Base-by-base conservation (phyloP, 2,797 vertebrate species). In the Bovichtus diacanthus region DNA sequence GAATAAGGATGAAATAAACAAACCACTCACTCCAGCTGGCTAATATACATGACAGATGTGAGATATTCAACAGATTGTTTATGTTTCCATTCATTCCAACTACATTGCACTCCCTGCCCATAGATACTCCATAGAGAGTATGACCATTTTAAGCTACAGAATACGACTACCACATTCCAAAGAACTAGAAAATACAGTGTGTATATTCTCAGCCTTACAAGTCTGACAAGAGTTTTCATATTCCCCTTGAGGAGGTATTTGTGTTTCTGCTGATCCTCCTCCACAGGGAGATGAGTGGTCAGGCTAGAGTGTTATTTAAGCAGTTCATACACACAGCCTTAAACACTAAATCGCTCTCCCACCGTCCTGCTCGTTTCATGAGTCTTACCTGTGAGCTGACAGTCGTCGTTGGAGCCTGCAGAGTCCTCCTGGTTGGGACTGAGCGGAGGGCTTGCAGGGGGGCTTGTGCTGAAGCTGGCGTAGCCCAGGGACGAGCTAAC, bases 401-500 rank as follows among this genome's bases (percentile, higher is more conserved):
- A 95, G 93, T 95, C 95, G 89, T 97, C 96, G 83, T 95, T 92
- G 79, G 95, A 96, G 86, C 94, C 96, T 38, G 92, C 90, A n/a
- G 97, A 97, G 91, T 96, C 96, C 88, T 97, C 96, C 91, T 97
- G 95, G 87, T 95, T 95, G 51, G 97, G 98, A 90, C 95, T 96
- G 84, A 96, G 90, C 1, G 96, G 95, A 44, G 97, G 95, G 88
- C 96, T 96, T 82, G 95, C 94, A 1, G 96, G 95, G 80, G 97
- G 95, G 86, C 96, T 96, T 87, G 97, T 96, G 93, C 96, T 94
- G 91, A 97, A 97, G 89, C 95, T 96, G 90, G 96, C 91, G 88
- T 96, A 97, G 63, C 96, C 97, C 90, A 96, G 84, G 44, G 97
- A 97, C 27, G 98, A 96, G 94, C 93, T 98, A 91, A 98, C 96